Percentiles rank a stretch among this genome's conserved stretches.
These are phyloP conservation scores for Syngnathus floridae DNA, from an alignment of 2,113 vertebrate species.

Conservation along the genomic window DNA sequence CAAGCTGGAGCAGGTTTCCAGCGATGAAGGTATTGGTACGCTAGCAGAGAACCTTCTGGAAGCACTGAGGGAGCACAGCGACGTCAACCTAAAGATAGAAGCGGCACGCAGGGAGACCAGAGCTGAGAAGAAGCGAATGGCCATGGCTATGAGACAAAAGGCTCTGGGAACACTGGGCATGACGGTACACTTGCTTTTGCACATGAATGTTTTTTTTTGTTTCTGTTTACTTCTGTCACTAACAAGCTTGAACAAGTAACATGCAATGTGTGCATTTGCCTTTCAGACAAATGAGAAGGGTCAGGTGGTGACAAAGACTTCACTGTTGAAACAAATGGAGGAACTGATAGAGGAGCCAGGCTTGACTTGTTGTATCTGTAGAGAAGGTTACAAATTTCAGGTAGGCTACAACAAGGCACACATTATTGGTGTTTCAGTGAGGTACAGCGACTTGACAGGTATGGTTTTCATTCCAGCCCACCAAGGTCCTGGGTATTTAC, in stretches of 20 bases:
- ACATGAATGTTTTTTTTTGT: neutral
- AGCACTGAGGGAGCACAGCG: slow-evolving; percentile 85
- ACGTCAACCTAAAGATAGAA: slow-evolving; percentile 95
- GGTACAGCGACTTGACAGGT: neutral
- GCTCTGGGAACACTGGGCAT: slow-evolving; percentile 95
- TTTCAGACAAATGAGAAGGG: slow-evolving; percentile 95
- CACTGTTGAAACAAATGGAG: slow-evolving; percentile 96
- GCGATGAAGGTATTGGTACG: slow-evolving; percentile 95
- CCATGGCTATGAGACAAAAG: slow-evolving; percentile 99
- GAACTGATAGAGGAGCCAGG: slow-evolving; percentile 98
- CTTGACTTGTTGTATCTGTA: slow-evolving; percentile 95
- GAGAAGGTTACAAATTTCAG: slow-evolving; percentile 99
- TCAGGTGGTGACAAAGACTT: slow-evolving; percentile 96
- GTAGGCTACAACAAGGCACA: slow-evolving; percentile 52
- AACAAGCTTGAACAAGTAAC: neutral
- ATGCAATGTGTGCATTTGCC: slow-evolving; percentile 16
- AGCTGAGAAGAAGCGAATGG: slow-evolving; percentile 97
- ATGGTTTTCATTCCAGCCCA: slow-evolving; percentile 70
- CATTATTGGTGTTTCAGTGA: neutral
- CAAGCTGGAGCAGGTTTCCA: slow-evolving; percentile 98
- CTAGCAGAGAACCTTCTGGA: slow-evolving; percentile 95
- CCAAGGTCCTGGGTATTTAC: slow-evolving; percentile 95
- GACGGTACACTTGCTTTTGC: slow-evolving; percentile 73
- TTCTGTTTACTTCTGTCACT: neutral
- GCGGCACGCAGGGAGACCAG: slow-evolving; percentile 91